Conservation (phyloP, 1,140 invertebrate genomes). For the Geopemphigus sp. region DNA sequence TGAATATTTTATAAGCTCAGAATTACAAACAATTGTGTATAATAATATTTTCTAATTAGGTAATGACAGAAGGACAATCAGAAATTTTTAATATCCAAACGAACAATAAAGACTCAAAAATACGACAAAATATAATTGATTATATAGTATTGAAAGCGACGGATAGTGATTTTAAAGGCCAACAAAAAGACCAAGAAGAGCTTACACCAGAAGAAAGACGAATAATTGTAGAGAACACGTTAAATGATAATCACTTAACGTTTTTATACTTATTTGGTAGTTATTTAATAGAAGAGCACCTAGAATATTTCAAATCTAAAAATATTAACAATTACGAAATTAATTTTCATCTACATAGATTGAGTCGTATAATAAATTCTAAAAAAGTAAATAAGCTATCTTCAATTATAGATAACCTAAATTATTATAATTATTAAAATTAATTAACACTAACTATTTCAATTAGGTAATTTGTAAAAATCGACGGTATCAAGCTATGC, state of each 20-base stretch:
- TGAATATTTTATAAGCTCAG: no score
- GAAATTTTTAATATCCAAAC: neutral
- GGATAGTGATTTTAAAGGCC: conserved; percentile 58
- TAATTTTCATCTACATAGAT: conserved; percentile 49
- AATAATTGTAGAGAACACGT: conserved; percentile 66
- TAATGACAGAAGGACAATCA: neutral
- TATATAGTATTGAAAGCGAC: conserved; percentile 50
- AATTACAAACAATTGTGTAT: neutral
- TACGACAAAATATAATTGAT: conserved; percentile 50
- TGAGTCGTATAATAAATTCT: conserved; percentile 32
- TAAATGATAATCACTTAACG: conserved; percentile 63
- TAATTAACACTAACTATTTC: neutral
- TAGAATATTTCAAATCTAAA: conserved; percentile 64
- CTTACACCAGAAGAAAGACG: conserved; percentile 67
- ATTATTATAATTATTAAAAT: neutral
- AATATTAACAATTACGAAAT: conserved; percentile 53
- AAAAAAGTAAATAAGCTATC: conserved; percentile 29
- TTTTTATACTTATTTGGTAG: conserved; percentile 78
- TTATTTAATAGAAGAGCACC: conserved; percentile 66
- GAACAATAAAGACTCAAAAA: neutral
- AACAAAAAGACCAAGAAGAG: conserved; percentile 75
- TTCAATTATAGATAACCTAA: neutral
- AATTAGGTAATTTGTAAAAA: conserved; percentile 68
- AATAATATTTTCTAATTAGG: neutral
- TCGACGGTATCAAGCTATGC: conserved; percentile 77